phyloP scores from a whole-genome alignment of 2,888 invertebrate species.

The Operophtera brumata region DNA sequence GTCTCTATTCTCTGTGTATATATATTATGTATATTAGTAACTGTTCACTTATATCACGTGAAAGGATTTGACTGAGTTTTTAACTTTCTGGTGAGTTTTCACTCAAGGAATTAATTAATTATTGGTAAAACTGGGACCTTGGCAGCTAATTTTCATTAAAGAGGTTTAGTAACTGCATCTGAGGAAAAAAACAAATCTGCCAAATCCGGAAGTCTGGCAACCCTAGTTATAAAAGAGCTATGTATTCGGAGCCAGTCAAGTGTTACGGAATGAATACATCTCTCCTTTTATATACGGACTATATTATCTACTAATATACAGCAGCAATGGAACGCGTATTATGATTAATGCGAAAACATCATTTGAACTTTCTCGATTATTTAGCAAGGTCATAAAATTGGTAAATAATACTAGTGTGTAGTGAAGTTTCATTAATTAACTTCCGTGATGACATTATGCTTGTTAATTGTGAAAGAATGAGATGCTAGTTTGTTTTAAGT shows the following conservation, averaged over 20 bases:
- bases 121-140: no score
- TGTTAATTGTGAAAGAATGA: no score
- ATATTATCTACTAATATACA: conserved; percentile 10
- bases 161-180: no score
- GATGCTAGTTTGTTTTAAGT: no score
- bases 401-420: not conserved
- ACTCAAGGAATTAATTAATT: no score
- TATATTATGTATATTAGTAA: no score
- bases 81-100: no score
- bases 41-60: no score
- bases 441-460: not conserved
- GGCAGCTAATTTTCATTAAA: no score
- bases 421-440: not conserved
- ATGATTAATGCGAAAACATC: conserved; percentile 58
- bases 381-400: conserved; percentile 7
- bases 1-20: no score
- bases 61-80: no score
- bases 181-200: no score
- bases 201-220: not conserved
- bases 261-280: conserved; percentile 24
- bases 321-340: conserved; percentile 29
- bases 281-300: conserved; percentile 9
- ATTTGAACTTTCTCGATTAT: conserved; percentile 29
- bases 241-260: conserved; percentile 24
- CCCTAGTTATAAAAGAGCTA: conserved; percentile 9